Conservation (phyloP, 2,888 invertebrate genomes). For the Zygaena filipendulae region DNA sequence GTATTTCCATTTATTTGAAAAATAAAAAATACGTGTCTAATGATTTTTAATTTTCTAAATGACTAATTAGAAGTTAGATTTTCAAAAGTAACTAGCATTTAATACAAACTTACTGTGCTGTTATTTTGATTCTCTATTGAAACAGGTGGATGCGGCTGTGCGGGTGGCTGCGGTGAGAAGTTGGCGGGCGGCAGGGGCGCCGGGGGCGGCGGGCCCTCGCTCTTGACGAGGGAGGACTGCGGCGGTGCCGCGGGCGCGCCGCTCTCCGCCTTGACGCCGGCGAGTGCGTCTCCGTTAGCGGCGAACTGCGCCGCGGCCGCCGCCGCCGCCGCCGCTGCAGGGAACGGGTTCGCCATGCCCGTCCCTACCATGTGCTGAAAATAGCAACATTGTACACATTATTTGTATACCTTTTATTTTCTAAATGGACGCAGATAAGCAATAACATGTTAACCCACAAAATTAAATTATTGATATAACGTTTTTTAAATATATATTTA, state of each 20-base stretch:
- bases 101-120: slow-evolving; percentile 52
- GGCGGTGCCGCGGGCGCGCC: slow-evolving; percentile 45
- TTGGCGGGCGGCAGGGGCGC: slow-evolving; percentile 52
- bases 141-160: slow-evolving; percentile 52
- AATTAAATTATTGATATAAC: too few relatives aligned
- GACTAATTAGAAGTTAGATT: too few relatives aligned
- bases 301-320: slow-evolving; percentile 71
- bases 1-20: too few relatives aligned
- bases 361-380: slow-evolving; percentile 95
- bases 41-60: too few relatives aligned
- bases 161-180: slow-evolving; percentile 55
- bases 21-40: too few relatives aligned
- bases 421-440: too few relatives aligned
- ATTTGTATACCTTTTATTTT: too few relatives aligned
- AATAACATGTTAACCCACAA: too few relatives aligned
- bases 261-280: slow-evolving; percentile 59
- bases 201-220: slow-evolving; percentile 59
- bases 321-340: slow-evolving; percentile 72
- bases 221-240: slow-evolving; percentile 61
- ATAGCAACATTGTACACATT: slow-evolving; percentile 24
- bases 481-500: too few relatives aligned
- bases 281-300: slow-evolving; percentile 64
- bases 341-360: slow-evolving; percentile 83
- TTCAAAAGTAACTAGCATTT: too few relatives aligned
- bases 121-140: slow-evolving; percentile 71